These are phyloP conservation scores for Cariama cristata DNA, from an alignment of 2,113 vertebrate species.

Conservation along the genomic window DNA sequence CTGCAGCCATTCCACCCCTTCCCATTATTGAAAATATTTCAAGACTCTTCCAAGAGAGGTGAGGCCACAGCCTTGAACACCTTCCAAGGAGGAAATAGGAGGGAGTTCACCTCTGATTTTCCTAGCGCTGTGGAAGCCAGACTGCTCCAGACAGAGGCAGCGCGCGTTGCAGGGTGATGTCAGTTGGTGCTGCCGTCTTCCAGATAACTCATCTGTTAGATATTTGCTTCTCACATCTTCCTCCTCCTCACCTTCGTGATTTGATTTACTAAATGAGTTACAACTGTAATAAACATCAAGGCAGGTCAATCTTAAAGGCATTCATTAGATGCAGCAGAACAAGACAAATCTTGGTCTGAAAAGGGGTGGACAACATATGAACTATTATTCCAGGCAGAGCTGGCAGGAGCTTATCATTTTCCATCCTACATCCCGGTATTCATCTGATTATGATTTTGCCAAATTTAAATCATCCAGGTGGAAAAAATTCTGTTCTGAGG, in stretches of 20 bases:
- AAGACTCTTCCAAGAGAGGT: constrained; percentile 54
- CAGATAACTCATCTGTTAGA: constrained; percentile 57
- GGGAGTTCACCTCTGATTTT: constrained; percentile 51
- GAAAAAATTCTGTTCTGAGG: neutral
- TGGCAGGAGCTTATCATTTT: neutral
- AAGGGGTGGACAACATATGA: neutral
- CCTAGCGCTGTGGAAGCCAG: constrained; percentile 3
- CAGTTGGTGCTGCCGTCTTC: constrained; percentile 7
- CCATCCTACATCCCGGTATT: neutral
- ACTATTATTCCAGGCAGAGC: neutral
- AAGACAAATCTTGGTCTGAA: constrained; percentile 24
- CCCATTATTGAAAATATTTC: constrained; percentile 8
- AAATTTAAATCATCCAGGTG: constrained; percentile 17
- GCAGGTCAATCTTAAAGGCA: neutral
- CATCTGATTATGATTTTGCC: neutral
- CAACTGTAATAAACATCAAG: neutral
- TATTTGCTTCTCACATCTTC: constrained; percentile 24
- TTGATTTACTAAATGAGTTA: constrained; percentile 26
- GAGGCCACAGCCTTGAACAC: constrained; percentile 47
- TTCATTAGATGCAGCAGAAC: neutral
- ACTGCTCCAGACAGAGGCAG: constrained; percentile 41
- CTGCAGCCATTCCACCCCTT: neutral
- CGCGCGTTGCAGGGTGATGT: neutral
- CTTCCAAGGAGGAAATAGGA: constrained; percentile 65
- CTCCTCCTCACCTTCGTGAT: neutral